phyloP scores from a whole-genome alignment of 2,888 invertebrate species.

The Mythimna impura region DNA sequence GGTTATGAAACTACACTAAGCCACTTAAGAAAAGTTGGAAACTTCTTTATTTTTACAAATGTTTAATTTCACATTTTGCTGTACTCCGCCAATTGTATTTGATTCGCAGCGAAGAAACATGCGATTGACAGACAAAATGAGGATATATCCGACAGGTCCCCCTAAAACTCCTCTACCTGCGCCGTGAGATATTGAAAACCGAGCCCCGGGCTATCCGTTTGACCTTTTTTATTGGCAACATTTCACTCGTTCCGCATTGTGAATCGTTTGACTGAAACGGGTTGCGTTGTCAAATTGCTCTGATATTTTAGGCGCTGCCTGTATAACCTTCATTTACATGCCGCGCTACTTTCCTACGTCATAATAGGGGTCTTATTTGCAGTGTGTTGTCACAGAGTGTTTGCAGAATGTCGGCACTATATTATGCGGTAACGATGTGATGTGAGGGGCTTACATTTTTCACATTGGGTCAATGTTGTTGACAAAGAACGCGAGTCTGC shows the following conservation, averaged over 20 bases:
- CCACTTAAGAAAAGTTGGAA: neutral
- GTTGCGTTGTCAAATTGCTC: slow-evolving; percentile 85
- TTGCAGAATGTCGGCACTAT: slow-evolving; percentile 61
- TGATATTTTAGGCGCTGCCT: slow-evolving; percentile 80
- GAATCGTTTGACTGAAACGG: slow-evolving; percentile 82
- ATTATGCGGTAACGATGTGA: slow-evolving; percentile 56
- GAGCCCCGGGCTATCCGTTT: slow-evolving; percentile 82
- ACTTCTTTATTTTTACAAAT: neutral
- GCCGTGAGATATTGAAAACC: slow-evolving; percentile 88
- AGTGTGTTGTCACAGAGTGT: slow-evolving; percentile 62
- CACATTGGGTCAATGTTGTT: slow-evolving; percentile 28
- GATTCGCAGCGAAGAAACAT: slow-evolving; percentile 71
- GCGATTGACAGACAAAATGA: slow-evolving; percentile 83
- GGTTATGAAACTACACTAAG: neutral
- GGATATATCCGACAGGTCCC: slow-evolving; percentile 79
- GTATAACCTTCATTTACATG: slow-evolving; percentile 80
- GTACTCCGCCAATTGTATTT: slow-evolving; percentile 51
- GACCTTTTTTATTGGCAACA: slow-evolving; percentile 88
- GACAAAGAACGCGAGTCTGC: slow-evolving; percentile 19
- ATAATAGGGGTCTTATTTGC: slow-evolving; percentile 75
- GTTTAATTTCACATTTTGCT: slow-evolving; percentile 5
- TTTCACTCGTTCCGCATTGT: slow-evolving; percentile 87
- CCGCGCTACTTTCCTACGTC: slow-evolving; percentile 72
- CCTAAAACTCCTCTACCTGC: slow-evolving; percentile 75
- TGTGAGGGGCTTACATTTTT: slow-evolving; percentile 36